These are phyloP conservation scores for Odontamblyopus lacepedii DNA, from an alignment of 2,797 vertebrate species.

Conservation along the genomic window DNA sequence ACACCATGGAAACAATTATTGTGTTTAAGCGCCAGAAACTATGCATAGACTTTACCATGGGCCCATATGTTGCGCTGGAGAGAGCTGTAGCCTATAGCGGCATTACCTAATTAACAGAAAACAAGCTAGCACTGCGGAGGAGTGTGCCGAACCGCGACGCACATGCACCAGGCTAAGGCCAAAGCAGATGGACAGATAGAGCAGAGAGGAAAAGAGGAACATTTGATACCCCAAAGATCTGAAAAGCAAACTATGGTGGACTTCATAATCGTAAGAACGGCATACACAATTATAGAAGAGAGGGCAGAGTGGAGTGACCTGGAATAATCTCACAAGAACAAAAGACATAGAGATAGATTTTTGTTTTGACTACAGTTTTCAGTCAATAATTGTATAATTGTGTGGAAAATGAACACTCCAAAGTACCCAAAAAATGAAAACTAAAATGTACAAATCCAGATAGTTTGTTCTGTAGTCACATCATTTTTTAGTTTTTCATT, in stretches of 20 bases:
- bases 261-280: slow-evolving; percentile 20
- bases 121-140: slow-evolving; percentile 39
- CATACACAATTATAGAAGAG: neutral
- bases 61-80: slow-evolving; percentile 5
- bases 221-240: slow-evolving; percentile 32
- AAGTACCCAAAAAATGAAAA: neutral
- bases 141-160: slow-evolving; percentile 30
- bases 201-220: slow-evolving; percentile 25
- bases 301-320: neutral
- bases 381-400: neutral
- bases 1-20: neutral
- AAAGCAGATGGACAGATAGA: slow-evolving; percentile 42
- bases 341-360: no score
- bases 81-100: slow-evolving; percentile 13
- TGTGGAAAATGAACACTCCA: neutral
- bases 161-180: slow-evolving; percentile 46
- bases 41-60: slow-evolving; percentile 4
- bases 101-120: slow-evolving; percentile 48
- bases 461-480: neutral
- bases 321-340: neutral
- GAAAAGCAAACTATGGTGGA: slow-evolving; percentile 28
- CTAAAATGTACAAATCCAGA: neutral
- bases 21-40: neutral
- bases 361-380: neutral
- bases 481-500: neutral